A percentile compares a stretch with the other conserved stretches of the same genome.
Conservation (phyloP, 2,113 vertebrate genomes). For the Apeltes quadracus region DNA sequence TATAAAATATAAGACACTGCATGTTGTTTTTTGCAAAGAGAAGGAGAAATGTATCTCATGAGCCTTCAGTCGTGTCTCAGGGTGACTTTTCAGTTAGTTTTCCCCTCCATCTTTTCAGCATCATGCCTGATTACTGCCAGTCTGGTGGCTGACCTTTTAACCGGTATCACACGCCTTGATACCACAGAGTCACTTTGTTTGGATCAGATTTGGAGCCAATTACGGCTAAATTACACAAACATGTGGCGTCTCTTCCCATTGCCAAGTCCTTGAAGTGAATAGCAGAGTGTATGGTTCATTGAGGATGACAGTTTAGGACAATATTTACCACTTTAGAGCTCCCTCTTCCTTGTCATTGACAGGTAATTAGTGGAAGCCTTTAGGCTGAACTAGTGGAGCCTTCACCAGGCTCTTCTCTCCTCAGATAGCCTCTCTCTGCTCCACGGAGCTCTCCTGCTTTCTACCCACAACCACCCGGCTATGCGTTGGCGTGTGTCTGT, state of each 20-base stretch:
- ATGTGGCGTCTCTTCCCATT: constrained; percentile 56
- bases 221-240: constrained; percentile 56
- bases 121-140: not conserved
- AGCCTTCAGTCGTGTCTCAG: not conserved
- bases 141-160: constrained; percentile 35
- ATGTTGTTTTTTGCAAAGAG: not conserved
- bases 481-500: constrained; percentile 1
- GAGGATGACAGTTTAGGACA: constrained; percentile 57
- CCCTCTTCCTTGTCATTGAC: constrained; percentile 55
- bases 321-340: constrained; percentile 65
- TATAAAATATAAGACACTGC: not conserved
- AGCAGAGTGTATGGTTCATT: constrained; percentile 46
- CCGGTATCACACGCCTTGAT: constrained; percentile 26
- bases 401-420: constrained; percentile 41
- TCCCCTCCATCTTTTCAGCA: not conserved
- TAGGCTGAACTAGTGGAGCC: constrained; percentile 46
- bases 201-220: constrained; percentile 50
- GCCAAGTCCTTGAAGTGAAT: constrained; percentile 56
- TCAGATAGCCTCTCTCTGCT: constrained; percentile 45
- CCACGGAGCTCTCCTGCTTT: constrained; percentile 45
- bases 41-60: not conserved
- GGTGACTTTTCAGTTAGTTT: not conserved
- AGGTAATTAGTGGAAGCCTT: constrained; percentile 71
- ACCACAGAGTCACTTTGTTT: constrained; percentile 40
- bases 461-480: constrained; percentile 50